Base-by-base conservation (phyloP, 2,113 vertebrate species). In the Oceanites oceanicus region DNA sequence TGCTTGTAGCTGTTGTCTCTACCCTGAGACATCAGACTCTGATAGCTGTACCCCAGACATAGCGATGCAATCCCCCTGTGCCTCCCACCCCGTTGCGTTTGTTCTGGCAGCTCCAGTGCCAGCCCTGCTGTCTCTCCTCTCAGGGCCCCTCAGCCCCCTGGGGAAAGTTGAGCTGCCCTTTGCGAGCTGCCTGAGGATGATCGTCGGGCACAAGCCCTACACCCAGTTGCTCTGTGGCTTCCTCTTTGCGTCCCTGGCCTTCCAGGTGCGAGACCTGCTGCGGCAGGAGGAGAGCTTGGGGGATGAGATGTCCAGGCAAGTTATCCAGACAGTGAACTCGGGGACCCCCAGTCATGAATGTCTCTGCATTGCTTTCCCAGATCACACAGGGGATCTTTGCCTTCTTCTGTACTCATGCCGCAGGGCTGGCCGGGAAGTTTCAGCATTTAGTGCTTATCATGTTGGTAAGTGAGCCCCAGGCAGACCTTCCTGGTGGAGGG, bases 301-400 rank as follows among this genome's bases (percentile, higher is more conserved):
- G 45, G 15, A 36, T 44, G 40, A 62, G 63, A 25, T 66, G 66
- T 66, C 34, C 3, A 1, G 40, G 50, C 49, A 45, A 74, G 26
- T 42, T 27, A 45, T 32, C 16, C 23, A 21, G 42, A 10, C 32
- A 13, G 21, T 1, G 29, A 58, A 36, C 34, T 40, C 3, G 2
- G 38, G 58, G 58, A 23, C 1, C 13, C 25, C 27, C 49, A 52
- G 36, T 27, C 30, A 25, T 8, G 17, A 85, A 53, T 7, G 30
- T 52, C 32, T 70, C 44, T 7, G 29, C 30, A 15, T 75, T 76
- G 52, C 49, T n/a, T 93, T 66, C 61, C 45, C 83, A 99, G 98
- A 97, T 98, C 83, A 97, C 97, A 53, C 97, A 98, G 88, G 97
- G 97, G 56, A 98, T 98, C 80, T 98, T 99, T 90, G 98, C 98